These are phyloP conservation scores for Hirtodrosophila alboralis DNA, from an alignment of 2,888 invertebrate genomes.

Conservation along the genomic window DNA sequence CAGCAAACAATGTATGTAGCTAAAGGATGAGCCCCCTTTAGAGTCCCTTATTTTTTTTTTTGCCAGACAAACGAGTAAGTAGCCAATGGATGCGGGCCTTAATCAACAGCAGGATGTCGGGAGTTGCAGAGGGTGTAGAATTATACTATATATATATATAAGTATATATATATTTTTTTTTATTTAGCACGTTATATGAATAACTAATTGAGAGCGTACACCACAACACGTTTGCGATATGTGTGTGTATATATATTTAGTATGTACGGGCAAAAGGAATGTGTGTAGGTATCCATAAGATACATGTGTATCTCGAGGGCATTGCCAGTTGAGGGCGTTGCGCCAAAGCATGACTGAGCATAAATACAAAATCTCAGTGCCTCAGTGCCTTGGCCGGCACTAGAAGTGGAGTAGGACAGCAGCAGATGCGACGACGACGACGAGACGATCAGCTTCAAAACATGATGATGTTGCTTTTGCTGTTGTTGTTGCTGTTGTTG, in stretches of 20 bases:
- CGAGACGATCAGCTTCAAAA: constrained; percentile 25
- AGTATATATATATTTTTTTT: constrained; percentile 17
- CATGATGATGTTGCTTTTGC: constrained; percentile 21
- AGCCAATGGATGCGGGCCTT: constrained; percentile 70
- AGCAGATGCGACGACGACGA: constrained; percentile 36
- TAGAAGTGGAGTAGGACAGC: constrained; percentile 72
- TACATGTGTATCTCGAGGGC: constrained; percentile 63
- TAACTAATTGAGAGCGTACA: constrained; percentile 74
- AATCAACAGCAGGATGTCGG: constrained; percentile 53
- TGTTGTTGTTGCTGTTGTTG: constrained; percentile 18
- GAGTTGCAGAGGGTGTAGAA: constrained; percentile 16
- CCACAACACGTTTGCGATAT: constrained; percentile 46
- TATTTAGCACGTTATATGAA: constrained; percentile 73
- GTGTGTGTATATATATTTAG: too few species aligned
- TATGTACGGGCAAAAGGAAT: constrained; percentile 23
- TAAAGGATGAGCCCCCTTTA: constrained; percentile 45
- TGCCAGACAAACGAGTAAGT: constrained; percentile 50
- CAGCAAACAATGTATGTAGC: constrained; percentile 57
- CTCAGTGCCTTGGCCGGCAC: constrained; percentile 28
- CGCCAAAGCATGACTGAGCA: constrained; percentile 72
- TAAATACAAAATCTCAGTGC: constrained; percentile 54
- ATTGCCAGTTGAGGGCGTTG: constrained; percentile 68
- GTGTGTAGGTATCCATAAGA: constrained; percentile 59
- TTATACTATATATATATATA: constrained; percentile 6
- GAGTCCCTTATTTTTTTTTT: neutral